phyloP scores from a whole-genome alignment of 2,113 vertebrate species.

The Ornithorhynchus anatinus region DNA sequence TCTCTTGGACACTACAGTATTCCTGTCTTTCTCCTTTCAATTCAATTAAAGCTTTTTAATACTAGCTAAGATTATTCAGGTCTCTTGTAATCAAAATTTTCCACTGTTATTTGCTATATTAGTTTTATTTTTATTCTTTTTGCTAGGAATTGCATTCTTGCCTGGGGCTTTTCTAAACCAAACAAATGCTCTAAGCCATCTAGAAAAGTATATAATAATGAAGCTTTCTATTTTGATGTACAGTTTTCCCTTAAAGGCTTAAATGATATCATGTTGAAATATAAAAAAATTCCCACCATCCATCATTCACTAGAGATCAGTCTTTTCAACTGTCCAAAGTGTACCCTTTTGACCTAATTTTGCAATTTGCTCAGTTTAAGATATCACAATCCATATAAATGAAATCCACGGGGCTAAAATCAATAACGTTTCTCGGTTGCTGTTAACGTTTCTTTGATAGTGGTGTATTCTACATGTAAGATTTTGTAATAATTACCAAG shows the following conservation, averaged over 20 bases:
- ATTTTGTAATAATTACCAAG: conserved; percentile 10
- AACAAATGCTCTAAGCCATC: conserved; percentile 10
- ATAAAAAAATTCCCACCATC: background rate
- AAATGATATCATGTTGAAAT: conserved; percentile 7
- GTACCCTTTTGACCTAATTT: conserved; percentile 19
- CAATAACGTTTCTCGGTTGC: conserved; percentile 11
- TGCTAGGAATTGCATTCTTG: background rate
- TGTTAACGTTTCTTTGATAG: conserved; percentile 30
- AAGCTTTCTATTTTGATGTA: conserved; percentile 29
- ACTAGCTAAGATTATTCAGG: background rate
- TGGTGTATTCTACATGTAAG: conserved; percentile 1
- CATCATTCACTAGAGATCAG: background rate
- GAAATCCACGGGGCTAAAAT: conserved; percentile 27
- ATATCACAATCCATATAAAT: conserved; percentile 22
- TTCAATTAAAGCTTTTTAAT: conserved; percentile 28
- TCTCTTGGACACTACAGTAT: conserved; percentile 32
- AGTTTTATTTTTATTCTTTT: conserved; percentile 30
- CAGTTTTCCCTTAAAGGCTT: conserved; percentile 16
- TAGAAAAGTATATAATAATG: background rate
- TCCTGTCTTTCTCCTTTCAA: conserved; percentile 27
- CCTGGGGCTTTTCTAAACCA: background rate
- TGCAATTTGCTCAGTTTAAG: conserved; percentile 22
- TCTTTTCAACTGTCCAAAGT: background rate
- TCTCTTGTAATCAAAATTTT: conserved; percentile 9
- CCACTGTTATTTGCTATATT: conserved; percentile 20